Percentiles rank a stretch among this genome's conserved stretches.
Conservation (phyloP, 2,797 vertebrate genomes). For the Sebastes paucispinis region DNA sequence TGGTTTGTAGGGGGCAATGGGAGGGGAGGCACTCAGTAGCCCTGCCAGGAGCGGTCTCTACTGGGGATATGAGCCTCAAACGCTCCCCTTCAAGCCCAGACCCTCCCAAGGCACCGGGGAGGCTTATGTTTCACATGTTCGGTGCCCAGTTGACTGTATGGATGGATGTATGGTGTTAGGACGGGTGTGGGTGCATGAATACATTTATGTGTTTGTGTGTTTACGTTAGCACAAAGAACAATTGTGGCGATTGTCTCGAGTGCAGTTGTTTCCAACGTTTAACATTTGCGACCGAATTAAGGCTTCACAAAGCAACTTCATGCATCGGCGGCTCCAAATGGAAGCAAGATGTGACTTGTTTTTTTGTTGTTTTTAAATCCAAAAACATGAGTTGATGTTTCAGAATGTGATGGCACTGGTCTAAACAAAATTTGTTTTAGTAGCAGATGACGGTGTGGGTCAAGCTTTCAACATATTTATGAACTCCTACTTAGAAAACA, state of each 20-base stretch:
- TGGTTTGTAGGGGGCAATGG: constrained; percentile 57
- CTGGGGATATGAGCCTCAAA: constrained; percentile 66
- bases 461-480: neutral
- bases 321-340: neutral
- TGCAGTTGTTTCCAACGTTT: neutral
- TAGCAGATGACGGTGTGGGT: neutral
- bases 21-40: constrained; percentile 53
- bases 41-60: constrained; percentile 64
- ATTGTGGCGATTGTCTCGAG: neutral
- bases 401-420: neutral
- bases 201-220: neutral
- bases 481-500: neutral
- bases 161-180: neutral
- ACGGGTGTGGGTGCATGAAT: neutral
- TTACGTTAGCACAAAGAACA: neutral
- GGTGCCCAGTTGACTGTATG: constrained; percentile 23
- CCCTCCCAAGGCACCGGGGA: constrained; percentile 39
- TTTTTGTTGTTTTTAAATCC: neutral
- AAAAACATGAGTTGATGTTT: neutral
- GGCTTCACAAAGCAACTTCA: neutral
- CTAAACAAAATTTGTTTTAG: neutral
- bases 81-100: constrained; percentile 53
- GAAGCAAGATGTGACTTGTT: neutral
- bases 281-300: neutral
- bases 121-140: constrained; percentile 38